Conservation (phyloP, 2,888 invertebrate genomes). For the Hetaerina titia region DNA sequence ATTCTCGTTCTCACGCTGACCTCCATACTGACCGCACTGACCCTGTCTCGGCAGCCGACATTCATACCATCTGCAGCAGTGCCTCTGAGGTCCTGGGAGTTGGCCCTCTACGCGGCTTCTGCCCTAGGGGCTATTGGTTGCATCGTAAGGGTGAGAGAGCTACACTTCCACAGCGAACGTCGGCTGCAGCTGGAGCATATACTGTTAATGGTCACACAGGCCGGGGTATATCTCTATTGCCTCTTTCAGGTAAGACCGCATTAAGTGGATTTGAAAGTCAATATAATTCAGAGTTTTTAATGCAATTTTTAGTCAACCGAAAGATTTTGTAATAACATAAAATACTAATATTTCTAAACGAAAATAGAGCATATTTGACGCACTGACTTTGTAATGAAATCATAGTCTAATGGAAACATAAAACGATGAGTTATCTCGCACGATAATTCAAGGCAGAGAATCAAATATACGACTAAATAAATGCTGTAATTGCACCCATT, state of each 20-base stretch:
- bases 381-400: no score
- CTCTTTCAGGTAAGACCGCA: constrained; percentile 76
- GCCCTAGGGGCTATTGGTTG: constrained; percentile 76
- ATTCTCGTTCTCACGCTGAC: constrained; percentile 91
- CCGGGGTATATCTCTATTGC: constrained; percentile 78
- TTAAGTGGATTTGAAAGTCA: not conserved
- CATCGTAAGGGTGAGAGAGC: constrained; percentile 74
- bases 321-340: no score
- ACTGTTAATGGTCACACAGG: constrained; percentile 78
- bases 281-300: no score
- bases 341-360: no score
- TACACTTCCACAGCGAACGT: constrained; percentile 70
- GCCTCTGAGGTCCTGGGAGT: constrained; percentile 81
- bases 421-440: not conserved
- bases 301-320: no score
- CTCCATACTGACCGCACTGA: constrained; percentile 82
- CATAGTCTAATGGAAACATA: not conserved
- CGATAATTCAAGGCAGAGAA: no score
- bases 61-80: constrained; percentile 33
- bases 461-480: no score
- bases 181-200: constrained; percentile 77
- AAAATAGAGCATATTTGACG: no score
- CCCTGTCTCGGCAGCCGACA: not conserved
- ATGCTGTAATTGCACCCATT: no score
- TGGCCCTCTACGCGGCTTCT: constrained; percentile 76